Conservation (phyloP, 2,797 vertebrate genomes). For the Argya squamiceps region DNA sequence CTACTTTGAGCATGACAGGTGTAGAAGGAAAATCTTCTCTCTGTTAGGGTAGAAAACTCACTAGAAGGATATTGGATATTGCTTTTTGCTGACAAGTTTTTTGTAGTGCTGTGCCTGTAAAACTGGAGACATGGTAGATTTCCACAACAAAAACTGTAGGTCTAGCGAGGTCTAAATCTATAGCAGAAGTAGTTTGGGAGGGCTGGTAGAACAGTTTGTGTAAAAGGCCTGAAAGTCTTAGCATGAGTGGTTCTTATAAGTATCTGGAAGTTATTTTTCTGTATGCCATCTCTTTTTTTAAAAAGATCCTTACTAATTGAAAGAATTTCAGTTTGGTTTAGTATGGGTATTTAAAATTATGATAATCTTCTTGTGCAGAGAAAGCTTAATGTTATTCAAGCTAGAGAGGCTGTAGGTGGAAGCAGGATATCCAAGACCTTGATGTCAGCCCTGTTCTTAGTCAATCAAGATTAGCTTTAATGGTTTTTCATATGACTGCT, state of each 20-base stretch:
- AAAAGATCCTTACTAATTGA: neutral
- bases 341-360: neutral
- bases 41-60: neutral
- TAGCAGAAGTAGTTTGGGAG: neutral
- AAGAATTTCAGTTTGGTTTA: neutral
- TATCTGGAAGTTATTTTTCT: neutral
- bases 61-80: neutral
- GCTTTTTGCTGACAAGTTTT: neutral
- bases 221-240: neutral
- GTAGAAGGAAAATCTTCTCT: neutral
- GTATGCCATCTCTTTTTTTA: neutral
- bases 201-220: neutral
- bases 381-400: neutral
- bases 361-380: neutral
- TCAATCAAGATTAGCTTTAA: neutral
- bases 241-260: neutral
- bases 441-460: neutral
- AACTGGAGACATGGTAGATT: neutral
- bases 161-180: neutral
- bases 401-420: neutral
- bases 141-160: neutral
- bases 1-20: neutral
- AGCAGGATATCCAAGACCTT: neutral
- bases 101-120: neutral
- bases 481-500: neutral